Evolutionary conservation across 2,888 invertebrate genomes (phyloP).

Genomic region (Antheraea yamamai): DNA sequence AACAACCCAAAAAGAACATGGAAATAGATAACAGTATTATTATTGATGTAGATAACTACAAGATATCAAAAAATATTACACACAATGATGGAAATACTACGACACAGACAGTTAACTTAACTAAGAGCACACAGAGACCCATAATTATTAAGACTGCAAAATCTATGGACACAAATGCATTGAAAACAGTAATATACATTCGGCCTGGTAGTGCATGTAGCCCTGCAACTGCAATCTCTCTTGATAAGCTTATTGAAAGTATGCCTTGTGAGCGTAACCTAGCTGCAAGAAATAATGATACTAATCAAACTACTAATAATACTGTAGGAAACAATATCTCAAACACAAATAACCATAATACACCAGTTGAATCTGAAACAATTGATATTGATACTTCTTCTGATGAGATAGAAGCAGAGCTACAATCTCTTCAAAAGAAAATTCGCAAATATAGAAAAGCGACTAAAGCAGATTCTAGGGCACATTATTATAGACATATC

Average conservation of each 20-base stretch:
- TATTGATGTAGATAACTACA: conserved; percentile 2
- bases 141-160: background rate
- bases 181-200: background rate
- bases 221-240: background rate
- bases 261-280: background rate
- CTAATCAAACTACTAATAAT: background rate
- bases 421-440: background rate
- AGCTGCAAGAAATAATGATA: background rate
- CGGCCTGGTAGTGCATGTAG: background rate
- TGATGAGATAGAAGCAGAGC: background rate
- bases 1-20: background rate
- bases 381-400: background rate
- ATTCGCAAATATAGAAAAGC: background rate
- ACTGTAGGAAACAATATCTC: background rate
- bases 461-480: background rate
- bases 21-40: background rate
- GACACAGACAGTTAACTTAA: background rate
- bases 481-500: background rate
- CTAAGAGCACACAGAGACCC: background rate
- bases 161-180: background rate
- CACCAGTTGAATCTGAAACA: background rate
- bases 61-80: background rate
- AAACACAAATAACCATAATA: background rate
- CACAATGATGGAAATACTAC: background rate
- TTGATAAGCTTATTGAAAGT: background rate